Evolutionary conservation across 2,797 vertebrate genomes (phyloP).

Genomic region (Cryptoblepharus egeriae): DNA sequence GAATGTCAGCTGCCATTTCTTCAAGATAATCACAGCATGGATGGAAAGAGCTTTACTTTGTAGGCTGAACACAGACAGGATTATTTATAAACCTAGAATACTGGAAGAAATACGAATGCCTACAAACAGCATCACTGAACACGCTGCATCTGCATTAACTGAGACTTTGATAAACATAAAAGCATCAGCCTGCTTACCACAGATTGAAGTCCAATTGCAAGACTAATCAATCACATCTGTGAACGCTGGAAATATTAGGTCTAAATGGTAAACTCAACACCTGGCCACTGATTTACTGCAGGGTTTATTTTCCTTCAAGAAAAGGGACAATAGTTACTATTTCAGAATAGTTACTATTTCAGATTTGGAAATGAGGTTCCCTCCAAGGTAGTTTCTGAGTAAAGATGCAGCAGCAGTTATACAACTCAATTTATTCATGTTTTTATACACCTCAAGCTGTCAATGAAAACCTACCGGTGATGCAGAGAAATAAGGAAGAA

Average conservation of each 20-base stretch:
- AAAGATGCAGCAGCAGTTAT: constrained; percentile 68
- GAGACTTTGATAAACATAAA: constrained; percentile 71
- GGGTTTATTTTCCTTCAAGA: constrained; percentile 25
- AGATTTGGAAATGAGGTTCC: constrained; percentile 49
- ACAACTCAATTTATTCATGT: constrained; percentile 57
- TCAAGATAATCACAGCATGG: constrained; percentile 69
- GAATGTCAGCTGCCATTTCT: constrained; percentile 78
- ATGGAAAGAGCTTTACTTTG: constrained; percentile 75
- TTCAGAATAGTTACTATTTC: constrained; percentile 43
- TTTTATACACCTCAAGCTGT: constrained; percentile 46
- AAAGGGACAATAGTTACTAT: constrained; percentile 48
- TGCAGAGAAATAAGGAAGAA: constrained; percentile 74
- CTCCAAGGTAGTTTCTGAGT: constrained; percentile 59
- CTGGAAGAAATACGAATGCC: constrained; percentile 71
- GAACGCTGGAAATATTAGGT: constrained; percentile 70
- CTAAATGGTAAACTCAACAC: constrained; percentile 51
- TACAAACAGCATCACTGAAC: constrained; percentile 68
- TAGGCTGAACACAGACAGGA: constrained; percentile 52
- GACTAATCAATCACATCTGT: constrained; percentile 60
- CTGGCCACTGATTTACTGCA: constrained; percentile 42
- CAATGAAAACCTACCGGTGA: constrained; percentile 82
- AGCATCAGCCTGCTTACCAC: constrained; percentile 67
- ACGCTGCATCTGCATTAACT: constrained; percentile 59
- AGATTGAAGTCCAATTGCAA: constrained; percentile 64
- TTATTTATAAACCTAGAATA: constrained; percentile 81